phyloP scores from a whole-genome alignment of 64 coral and sea anemone genomes.

The Acropora tenuis region DNA sequence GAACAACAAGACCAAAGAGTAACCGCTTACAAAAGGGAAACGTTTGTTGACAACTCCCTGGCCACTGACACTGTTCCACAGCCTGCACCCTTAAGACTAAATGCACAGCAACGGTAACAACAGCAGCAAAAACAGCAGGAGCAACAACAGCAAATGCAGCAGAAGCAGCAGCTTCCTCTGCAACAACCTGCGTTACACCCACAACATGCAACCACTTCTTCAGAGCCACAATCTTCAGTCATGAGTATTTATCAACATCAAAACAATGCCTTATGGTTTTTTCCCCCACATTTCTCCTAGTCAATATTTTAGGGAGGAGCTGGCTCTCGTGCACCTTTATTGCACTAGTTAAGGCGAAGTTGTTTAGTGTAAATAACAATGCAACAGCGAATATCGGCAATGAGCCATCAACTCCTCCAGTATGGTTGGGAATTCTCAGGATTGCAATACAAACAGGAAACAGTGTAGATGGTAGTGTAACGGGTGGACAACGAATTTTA shows the following conservation, averaged over 20 bases:
- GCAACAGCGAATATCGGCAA: too few species aligned
- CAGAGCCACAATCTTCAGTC: too few species aligned
- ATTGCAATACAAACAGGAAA: too few species aligned
- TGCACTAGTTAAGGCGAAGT: slow-evolving; percentile 12
- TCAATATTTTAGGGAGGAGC: slow-evolving; percentile 25
- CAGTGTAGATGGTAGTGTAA: neutral
- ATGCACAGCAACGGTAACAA: neutral
- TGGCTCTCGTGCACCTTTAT: slow-evolving; percentile 54
- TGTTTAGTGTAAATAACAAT: too few species aligned
- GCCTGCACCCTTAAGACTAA: neutral
- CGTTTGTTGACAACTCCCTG: neutral
- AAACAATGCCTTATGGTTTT: too few species aligned
- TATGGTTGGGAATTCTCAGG: too few species aligned
- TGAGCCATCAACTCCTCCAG: too few species aligned
- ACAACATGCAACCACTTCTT: too few species aligned
- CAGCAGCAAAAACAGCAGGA: too few species aligned
- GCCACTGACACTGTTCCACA: slow-evolving; percentile 9
- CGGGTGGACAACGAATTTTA: slow-evolving; percentile 9
- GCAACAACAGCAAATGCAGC: neutral
- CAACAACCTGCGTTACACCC: slow-evolving; percentile 2
- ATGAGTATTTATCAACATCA: too few species aligned
- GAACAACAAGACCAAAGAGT: neutral
- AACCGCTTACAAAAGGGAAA: neutral
- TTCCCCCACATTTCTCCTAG: slow-evolving; percentile 18
- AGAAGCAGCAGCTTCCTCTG: neutral